phyloP scores from a whole-genome alignment of 2,113 vertebrate species.

The Zootoca vivipara region DNA sequence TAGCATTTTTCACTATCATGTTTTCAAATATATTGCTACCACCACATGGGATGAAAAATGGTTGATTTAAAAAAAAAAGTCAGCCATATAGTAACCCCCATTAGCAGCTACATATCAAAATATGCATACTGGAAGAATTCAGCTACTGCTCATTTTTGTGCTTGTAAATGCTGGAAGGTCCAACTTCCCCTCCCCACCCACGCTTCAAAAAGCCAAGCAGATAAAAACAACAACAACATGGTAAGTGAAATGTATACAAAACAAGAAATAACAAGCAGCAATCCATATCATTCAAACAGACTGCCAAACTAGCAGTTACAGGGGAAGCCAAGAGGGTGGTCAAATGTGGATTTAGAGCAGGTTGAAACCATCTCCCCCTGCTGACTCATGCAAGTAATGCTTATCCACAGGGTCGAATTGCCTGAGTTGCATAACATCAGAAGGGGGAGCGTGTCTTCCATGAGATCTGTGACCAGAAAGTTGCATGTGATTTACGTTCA shows the following conservation, averaged over 20 bases:
- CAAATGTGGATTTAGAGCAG: neutral
- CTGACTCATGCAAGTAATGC: neutral
- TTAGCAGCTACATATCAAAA: neutral
- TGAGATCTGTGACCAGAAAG: neutral
- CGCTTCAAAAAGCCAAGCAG: slow-evolving; percentile 2
- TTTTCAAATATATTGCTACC: slow-evolving; percentile 36
- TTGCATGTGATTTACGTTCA: neutral
- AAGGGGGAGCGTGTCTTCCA: neutral
- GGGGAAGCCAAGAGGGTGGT: slow-evolving; percentile 23
- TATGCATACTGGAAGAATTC: neutral
- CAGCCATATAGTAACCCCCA: neutral
- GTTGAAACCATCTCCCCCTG: neutral
- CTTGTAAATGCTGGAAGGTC: neutral
- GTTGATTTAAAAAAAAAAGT: too few species aligned
- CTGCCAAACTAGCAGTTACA: neutral
- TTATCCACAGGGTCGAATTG: neutral
- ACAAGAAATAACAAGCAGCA: slow-evolving; percentile 8
- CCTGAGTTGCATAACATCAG: neutral
- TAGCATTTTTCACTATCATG: slow-evolving; percentile 4
- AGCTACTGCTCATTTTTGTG: neutral
- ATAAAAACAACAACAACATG: slow-evolving; percentile 7
- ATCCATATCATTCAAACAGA: slow-evolving; percentile 10
- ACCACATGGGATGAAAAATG: slow-evolving; percentile 13
- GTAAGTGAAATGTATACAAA: neutral
- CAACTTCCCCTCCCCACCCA: too few species aligned